These are phyloP conservation scores for Halyomorpha halys DNA, from an alignment of 1,140 invertebrate genomes.

Conservation along the genomic window DNA sequence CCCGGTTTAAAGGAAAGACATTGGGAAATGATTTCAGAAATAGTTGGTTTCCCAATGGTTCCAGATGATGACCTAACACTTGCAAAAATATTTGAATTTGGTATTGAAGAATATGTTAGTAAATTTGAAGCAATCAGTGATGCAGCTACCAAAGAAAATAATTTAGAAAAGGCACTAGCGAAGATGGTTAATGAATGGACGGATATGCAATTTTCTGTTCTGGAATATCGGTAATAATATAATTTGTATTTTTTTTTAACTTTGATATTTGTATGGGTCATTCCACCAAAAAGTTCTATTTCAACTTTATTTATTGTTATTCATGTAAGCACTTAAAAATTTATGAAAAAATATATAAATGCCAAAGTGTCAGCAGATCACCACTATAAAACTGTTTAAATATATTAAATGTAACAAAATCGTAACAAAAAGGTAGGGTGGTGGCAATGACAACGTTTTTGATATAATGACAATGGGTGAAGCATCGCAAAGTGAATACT, in stretches of 20 bases:
- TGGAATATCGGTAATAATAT: slow-evolving; percentile 45
- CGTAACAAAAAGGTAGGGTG: no score
- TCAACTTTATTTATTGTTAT: no score
- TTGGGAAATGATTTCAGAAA: slow-evolving; percentile 93
- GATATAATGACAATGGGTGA: no score
- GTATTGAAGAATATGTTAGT: slow-evolving; percentile 76
- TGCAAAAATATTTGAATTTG: slow-evolving; percentile 85
- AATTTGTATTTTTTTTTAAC: background rate
- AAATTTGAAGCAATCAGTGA: slow-evolving; percentile 91
- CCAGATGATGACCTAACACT: slow-evolving; percentile 70
- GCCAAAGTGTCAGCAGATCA: no score
- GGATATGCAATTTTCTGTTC: slow-evolving; percentile 69
- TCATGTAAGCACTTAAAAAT: no score
- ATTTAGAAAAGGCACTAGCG: slow-evolving; percentile 74
- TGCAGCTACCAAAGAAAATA: slow-evolving; percentile 89
- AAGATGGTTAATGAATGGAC: slow-evolving; percentile 93
- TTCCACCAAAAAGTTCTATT: no score
- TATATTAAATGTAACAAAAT: no score
- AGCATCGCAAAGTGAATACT: no score
- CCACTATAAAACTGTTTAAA: no score
- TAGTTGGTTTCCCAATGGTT: slow-evolving; percentile 85
- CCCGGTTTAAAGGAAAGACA: slow-evolving; percentile 85
- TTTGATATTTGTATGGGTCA: no score
- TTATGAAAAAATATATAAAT: no score
- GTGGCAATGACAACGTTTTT: no score